phyloP scores from a whole-genome alignment of 1,140 invertebrate genomes.

The Bemisia tabaci region DNA sequence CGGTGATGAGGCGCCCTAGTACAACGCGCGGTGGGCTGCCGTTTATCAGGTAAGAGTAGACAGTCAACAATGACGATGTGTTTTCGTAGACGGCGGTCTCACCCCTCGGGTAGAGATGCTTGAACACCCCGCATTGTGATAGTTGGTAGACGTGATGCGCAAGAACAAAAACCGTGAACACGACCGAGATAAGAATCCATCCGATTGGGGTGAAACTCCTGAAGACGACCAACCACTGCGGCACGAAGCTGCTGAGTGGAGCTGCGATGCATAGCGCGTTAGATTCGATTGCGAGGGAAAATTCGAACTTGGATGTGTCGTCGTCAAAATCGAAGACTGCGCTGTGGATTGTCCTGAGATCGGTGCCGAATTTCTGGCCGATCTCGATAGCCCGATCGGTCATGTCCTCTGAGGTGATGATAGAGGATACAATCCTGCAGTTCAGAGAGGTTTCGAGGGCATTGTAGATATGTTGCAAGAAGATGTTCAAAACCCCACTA shows the following conservation, averaged over 20 bases:
- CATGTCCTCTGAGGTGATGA: too few relatives aligned
- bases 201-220: neutral
- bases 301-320: neutral
- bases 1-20: neutral
- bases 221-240: neutral
- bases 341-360: neutral
- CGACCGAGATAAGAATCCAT: neutral
- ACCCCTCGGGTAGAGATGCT: neutral
- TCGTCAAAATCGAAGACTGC: neutral
- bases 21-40: neutral
- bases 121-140: neutral
- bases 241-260: neutral
- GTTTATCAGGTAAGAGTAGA: neutral
- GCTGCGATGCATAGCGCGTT: neutral
- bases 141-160: neutral
- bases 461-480: neutral
- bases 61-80: neutral
- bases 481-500: neutral
- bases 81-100: neutral
- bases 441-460: neutral
- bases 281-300: neutral
- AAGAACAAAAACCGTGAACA: neutral
- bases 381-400: neutral
- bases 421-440: too few relatives aligned
- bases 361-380: neutral